Evolutionary conservation across 2,797 vertebrate genomes (phyloP).

Genomic region (Tamandua tetradactyla): DNA sequence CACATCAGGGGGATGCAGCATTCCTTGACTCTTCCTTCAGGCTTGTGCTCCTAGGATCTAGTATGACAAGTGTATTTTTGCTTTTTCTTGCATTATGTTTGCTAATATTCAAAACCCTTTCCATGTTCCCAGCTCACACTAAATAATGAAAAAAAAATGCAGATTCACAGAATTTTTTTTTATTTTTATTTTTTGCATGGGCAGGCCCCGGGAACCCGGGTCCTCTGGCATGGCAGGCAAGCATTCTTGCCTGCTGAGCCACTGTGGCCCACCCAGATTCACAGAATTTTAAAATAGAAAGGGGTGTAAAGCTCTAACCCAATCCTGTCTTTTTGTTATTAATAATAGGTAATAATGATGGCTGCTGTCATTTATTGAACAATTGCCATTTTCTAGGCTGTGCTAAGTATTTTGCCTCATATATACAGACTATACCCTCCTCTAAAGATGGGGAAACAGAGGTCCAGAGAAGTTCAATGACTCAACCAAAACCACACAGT

Average conservation of each 20-base stretch:
- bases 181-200: no score
- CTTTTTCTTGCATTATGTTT: not conserved
- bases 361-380: not conserved
- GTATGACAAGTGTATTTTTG: not conserved
- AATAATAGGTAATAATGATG: not conserved
- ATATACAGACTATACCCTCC: not conserved
- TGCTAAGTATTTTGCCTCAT: not conserved
- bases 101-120: not conserved
- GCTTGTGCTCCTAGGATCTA: not conserved
- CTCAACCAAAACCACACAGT: not conserved
- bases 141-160: not conserved
- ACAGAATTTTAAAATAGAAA: slow-evolving; percentile 25
- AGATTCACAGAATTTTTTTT: not conserved
- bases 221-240: no score
- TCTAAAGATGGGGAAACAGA: not conserved
- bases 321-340: not conserved
- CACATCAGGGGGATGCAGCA: not conserved
- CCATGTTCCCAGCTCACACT: not conserved
- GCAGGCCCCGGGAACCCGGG: no score
- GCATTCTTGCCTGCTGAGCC: no score
- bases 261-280: no score
- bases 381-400: not conserved
- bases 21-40: not conserved
- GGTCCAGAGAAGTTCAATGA: not conserved
- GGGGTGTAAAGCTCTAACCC: not conserved